Evolutionary conservation across 2,888 invertebrate genomes (phyloP), one percentile per base, ranked within the genome.

Genomic region (Luffia ferchaultella): DNA sequence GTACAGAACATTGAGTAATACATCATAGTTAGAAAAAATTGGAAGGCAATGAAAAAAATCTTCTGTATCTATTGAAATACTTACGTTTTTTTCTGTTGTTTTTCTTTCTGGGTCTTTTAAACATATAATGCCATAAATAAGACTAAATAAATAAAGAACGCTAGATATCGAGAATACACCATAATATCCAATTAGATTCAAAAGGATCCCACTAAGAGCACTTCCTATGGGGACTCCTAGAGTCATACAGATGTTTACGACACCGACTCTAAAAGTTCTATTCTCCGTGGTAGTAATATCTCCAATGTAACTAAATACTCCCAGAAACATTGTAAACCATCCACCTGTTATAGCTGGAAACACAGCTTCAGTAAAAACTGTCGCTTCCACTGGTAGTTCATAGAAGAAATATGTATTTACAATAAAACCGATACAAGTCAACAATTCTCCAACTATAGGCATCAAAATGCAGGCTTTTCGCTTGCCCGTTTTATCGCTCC

Each of bases 151-250:
- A 69, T 93, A 93, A 56, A 93, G 80, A 3, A 84, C 73, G 0
- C 91, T 88, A 15, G 93, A 91, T 55, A 91, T 86, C 0, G 89
- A 85, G 67, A 93, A 93, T 7, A 93, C 89, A 16, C 93, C 93
- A 62, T 93, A 93, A 64, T 93, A 94, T 0, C 93, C 93, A 46
- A 93, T 87, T 78, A 89, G 80, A 60, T 76, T 83, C 48, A 88
- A 62, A 52, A 96, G 73, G 3, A 94, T 85, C 0, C 96, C 96
- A 58, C 95, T 95, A 15, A 93, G 75, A 0, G 95, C 93, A 76
- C 94, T 91, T 0, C 96, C 96, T 9, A 95, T 86, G 0, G 96
- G 95, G 48, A 93, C 91, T 0, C 96, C 95, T 17, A 96, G 76
- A 1, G 95, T 93, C 65, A 93, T 82, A 67, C 88, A 87, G 54